phyloP scores from a whole-genome alignment of 1,140 invertebrate genomes.

The Spodoptera litura region DNA sequence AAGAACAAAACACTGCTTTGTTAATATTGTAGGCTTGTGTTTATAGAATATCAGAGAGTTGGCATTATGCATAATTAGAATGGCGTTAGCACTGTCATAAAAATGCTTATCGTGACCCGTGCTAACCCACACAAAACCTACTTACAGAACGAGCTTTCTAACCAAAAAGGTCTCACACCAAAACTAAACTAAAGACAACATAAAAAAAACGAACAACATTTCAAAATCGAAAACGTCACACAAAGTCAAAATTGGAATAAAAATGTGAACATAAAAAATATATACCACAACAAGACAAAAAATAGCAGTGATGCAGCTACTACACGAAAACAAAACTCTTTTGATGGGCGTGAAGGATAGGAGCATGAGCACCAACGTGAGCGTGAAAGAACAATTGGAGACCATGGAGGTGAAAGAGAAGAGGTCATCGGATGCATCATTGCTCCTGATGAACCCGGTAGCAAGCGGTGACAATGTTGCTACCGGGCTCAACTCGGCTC shows the following conservation, averaged over 20 bases:
- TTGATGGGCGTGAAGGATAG: constrained; percentile 58
- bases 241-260: constrained; percentile 67
- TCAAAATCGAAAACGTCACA: constrained; percentile 63
- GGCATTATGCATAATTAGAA: no score
- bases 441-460: constrained; percentile 76
- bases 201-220: constrained; percentile 39
- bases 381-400: constrained; percentile 59
- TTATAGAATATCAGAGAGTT: no score
- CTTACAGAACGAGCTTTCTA: background rate
- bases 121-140: background rate
- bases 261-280: constrained; percentile 64
- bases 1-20: no score
- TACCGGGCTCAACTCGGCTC: constrained; percentile 61
- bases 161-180: background rate
- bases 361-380: constrained; percentile 62
- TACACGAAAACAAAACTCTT: constrained; percentile 66
- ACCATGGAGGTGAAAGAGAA: constrained; percentile 75
- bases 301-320: constrained; percentile 69
- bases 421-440: constrained; percentile 67
- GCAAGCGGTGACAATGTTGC: constrained; percentile 79
- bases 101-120: no score
- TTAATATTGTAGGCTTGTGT: no score
- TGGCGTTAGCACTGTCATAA: no score
- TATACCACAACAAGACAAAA: constrained; percentile 43
- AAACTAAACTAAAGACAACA: background rate